Percentiles rank a stretch among this genome's conserved stretches.
Evolutionary conservation across 2,113 vertebrate genomes (phyloP).

Genomic region (Calidris pugnax): DNA sequence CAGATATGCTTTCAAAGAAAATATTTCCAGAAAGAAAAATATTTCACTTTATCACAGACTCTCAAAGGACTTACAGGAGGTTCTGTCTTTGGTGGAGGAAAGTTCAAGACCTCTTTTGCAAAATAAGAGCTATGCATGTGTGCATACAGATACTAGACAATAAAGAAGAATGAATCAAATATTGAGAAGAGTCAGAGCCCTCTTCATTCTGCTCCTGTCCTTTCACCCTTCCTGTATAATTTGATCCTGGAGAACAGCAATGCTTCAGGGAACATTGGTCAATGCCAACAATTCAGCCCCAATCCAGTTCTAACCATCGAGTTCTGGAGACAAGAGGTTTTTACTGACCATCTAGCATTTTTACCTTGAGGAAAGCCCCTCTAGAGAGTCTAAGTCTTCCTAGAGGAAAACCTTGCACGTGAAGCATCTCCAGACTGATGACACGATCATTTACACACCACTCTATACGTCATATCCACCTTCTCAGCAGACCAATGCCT

Average conservation of each 20-base stretch:
- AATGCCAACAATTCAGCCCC: background rate
- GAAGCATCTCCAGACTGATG: background rate
- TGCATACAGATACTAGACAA: background rate
- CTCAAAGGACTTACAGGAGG: background rate
- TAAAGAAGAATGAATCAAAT: background rate
- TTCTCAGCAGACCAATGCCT: fast-evolving
- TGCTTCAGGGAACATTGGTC: background rate
- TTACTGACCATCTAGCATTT: background rate
- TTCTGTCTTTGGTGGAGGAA: background rate
- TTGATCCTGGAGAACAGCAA: background rate
- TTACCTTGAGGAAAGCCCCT: background rate
- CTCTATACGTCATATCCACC: background rate
- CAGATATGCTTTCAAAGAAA: background rate
- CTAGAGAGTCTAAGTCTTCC: background rate
- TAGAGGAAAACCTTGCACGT: background rate
- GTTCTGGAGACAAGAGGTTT: background rate
- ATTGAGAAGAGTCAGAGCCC: background rate
- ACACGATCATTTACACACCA: background rate
- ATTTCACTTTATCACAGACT: background rate
- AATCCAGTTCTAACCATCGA: background rate
- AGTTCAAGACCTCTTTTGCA: background rate
- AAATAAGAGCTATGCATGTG: background rate
- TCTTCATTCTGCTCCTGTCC: background rate
- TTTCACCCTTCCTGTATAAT: background rate
- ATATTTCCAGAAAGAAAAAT: background rate